Evolutionary conservation across 2,113 vertebrate species (phyloP).

Genomic region (Tauraco erythrolophus): DNA sequence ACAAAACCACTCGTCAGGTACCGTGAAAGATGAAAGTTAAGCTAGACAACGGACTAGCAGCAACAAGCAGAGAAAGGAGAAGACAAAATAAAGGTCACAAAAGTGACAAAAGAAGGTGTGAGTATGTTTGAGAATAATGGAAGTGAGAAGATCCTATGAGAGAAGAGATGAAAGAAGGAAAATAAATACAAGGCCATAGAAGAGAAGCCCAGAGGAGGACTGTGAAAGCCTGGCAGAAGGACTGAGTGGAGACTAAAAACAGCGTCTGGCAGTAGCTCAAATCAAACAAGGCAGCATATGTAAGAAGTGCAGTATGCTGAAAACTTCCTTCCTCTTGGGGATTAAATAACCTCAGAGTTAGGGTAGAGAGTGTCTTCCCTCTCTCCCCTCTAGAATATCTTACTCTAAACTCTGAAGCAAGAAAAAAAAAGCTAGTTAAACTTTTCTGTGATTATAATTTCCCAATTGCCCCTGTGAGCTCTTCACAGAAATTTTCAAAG

Average conservation of each 20-base stretch:
- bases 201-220: neutral
- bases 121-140: neutral
- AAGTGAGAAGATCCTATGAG: neutral
- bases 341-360: slow-evolving; percentile 12
- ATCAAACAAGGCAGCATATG: slow-evolving; percentile 52
- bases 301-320: neutral
- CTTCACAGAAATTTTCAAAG: neutral
- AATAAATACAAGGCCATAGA: slow-evolving; percentile 1
- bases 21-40: neutral
- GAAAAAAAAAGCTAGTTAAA: neutral
- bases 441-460: neutral
- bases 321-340: slow-evolving; percentile 30
- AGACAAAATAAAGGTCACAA: neutral
- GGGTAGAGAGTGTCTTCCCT: neutral
- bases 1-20: neutral
- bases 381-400: neutral
- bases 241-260: slow-evolving; percentile 36
- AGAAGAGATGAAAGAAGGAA: neutral
- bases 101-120: neutral
- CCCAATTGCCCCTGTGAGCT: neutral
- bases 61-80: neutral
- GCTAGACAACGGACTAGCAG: neutral
- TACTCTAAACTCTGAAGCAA: neutral
- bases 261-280: slow-evolving; percentile 55
- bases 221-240: slow-evolving; percentile 43